Conservation (phyloP, 2,797 vertebrate species). For the Buphagus erythrorhynchus region DNA sequence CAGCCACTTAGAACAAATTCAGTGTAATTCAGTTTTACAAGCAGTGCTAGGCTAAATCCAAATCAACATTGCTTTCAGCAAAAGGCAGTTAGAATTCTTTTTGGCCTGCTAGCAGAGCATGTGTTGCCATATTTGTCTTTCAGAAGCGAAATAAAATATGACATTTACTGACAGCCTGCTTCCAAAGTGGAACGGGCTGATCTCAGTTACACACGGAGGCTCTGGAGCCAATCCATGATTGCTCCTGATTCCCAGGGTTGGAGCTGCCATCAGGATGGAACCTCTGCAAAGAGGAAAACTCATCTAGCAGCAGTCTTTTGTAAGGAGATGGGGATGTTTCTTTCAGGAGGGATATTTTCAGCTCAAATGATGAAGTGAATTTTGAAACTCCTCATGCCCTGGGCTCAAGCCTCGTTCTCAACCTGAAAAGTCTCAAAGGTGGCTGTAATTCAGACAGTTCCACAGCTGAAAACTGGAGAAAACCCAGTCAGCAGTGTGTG, state of each 20-base stretch:
- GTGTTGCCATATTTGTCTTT: constrained; percentile 46
- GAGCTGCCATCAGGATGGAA: background rate
- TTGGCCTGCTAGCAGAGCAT: constrained; percentile 19
- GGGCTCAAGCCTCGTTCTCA: background rate
- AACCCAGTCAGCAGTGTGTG: background rate
- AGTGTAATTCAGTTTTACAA: constrained; percentile 66
- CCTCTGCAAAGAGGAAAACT: background rate
- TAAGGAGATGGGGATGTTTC: background rate
- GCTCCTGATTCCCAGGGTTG: background rate
- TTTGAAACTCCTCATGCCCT: background rate
- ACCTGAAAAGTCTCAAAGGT: background rate
- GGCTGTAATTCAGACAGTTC: background rate
- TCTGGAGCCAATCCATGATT: constrained; percentile 26
- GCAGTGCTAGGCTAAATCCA: constrained; percentile 59
- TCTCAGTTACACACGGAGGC: background rate
- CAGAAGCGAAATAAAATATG: constrained; percentile 50
- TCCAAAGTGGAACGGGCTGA: constrained; percentile 7
- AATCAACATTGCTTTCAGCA: constrained; percentile 65
- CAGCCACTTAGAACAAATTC: constrained; percentile 22
- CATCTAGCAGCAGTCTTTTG: background rate
- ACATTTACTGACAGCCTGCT: constrained; percentile 62
- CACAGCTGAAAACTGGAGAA: background rate
- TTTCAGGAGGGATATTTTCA: background rate
- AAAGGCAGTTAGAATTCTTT: constrained; percentile 34
- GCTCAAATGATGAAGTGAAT: background rate